Evolutionary conservation across 2,888 invertebrate genomes (phyloP).

Genomic region (Rhimphoctona megacephalus): DNA sequence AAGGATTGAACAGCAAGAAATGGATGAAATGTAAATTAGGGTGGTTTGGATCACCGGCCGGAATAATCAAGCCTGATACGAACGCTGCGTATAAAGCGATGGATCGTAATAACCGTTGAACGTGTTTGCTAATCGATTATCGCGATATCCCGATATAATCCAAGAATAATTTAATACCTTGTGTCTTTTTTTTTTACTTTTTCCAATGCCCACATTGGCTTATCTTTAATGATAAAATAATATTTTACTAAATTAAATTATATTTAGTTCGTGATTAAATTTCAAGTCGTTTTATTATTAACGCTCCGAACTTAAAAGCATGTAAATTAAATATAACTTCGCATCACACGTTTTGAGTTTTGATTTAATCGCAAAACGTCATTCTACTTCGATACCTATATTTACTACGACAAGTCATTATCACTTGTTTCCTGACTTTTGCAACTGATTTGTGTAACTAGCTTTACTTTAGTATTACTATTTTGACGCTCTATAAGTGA

Average conservation of each 20-base stretch:
- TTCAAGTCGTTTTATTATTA: neutral
- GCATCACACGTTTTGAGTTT: neutral
- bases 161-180: constrained; percentile 6
- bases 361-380: neutral
- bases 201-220: neutral
- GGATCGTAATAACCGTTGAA: constrained; percentile 43
- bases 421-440: neutral
- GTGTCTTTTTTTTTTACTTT: neutral
- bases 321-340: neutral
- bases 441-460: neutral
- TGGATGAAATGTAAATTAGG: constrained; percentile 57
- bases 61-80: constrained; percentile 36
- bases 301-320: neutral
- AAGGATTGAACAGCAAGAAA: constrained; percentile 37
- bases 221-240: neutral
- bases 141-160: constrained; percentile 33
- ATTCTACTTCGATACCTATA: neutral
- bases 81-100: constrained; percentile 24
- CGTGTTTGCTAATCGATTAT: constrained; percentile 44
- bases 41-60: constrained; percentile 9
- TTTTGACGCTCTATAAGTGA: neutral
- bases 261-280: neutral
- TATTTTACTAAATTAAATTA: neutral
- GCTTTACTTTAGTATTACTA: neutral
- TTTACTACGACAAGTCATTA: neutral